Conservation (phyloP, 2,113 vertebrate species). For the Chaetodon trifascialis region DNA sequence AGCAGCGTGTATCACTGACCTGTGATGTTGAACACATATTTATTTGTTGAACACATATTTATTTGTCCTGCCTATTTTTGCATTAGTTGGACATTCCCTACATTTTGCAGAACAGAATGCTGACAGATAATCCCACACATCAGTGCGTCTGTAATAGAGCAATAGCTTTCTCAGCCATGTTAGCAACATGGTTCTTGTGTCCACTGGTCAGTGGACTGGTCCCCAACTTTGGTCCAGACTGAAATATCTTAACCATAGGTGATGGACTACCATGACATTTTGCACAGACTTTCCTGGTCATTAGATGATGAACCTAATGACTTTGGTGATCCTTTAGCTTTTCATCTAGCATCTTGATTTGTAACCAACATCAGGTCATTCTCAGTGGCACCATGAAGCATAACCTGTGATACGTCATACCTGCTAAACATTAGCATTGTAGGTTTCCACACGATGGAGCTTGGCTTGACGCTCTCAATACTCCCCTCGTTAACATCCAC, state of each 20-base stretch:
- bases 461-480: no score
- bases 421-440: background rate
- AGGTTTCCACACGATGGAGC: no score
- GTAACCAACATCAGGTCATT: background rate
- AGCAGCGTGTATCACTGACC: background rate
- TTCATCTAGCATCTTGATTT: background rate
- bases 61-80: background rate
- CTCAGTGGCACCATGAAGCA: background rate
- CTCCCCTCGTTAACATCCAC: no score
- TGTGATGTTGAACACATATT: slow-evolving; percentile 19
- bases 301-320: background rate
- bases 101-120: background rate
- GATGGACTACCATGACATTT: background rate
- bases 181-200: background rate
- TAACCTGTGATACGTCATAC: background rate
- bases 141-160: background rate
- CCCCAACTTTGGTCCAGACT: background rate
- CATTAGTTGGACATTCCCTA: background rate
- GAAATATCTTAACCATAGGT: background rate
- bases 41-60: no score
- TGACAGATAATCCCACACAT: background rate
- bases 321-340: background rate
- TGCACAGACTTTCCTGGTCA: background rate
- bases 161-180: background rate
- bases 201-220: background rate